A percentile compares a stretch with the other conserved stretches of the same genome.
Evolutionary conservation across 2,888 invertebrate species (phyloP).

Genomic region (Eumerus sabulonum): DNA sequence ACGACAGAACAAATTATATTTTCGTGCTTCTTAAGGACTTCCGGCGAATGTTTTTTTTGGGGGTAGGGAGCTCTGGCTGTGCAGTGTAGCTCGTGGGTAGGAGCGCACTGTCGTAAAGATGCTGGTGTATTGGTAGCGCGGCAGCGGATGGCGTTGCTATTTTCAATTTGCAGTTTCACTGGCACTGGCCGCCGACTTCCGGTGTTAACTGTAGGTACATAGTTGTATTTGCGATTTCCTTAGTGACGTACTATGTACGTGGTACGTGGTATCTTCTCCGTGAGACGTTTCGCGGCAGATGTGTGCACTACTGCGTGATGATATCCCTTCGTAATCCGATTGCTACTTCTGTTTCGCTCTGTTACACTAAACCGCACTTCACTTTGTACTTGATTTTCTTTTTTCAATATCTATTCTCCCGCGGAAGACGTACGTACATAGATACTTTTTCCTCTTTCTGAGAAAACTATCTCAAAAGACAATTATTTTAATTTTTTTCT

Average conservation of each 20-base stretch:
- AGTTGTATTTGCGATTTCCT: conserved; percentile 56
- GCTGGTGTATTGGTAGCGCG: conserved; percentile 5
- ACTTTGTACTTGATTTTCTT: neutral
- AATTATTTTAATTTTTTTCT: conserved; percentile 23
- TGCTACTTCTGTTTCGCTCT: conserved; percentile 28
- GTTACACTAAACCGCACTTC: conserved; percentile 46
- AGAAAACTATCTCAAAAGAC: conserved; percentile 34
- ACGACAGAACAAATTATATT: conserved; percentile 55
- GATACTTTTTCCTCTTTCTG: conserved; percentile 14
- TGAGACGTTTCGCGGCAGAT: conserved; percentile 43
- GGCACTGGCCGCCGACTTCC: conserved; percentile 67
- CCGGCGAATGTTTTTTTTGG: conserved; percentile 63
- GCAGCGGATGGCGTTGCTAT: conserved; percentile 51
- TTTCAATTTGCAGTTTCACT: conserved; percentile 64
- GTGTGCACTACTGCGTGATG: conserved; percentile 5
- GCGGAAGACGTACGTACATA: conserved; percentile 27
- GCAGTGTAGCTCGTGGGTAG: no score
- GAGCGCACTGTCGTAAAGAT: conserved; percentile 4
- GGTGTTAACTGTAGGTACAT: conserved; percentile 63
- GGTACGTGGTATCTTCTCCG: conserved; percentile 30
- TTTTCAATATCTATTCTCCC: conserved; percentile 39
- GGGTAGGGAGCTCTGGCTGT: conserved; percentile 7
- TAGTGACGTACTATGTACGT: no score
- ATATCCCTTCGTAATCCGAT: conserved; percentile 60
- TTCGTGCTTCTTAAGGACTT: conserved; percentile 67